Evolutionary conservation across 1,140 invertebrate species (phyloP).

Genomic region (Drosophila nigromelanica): DNA sequence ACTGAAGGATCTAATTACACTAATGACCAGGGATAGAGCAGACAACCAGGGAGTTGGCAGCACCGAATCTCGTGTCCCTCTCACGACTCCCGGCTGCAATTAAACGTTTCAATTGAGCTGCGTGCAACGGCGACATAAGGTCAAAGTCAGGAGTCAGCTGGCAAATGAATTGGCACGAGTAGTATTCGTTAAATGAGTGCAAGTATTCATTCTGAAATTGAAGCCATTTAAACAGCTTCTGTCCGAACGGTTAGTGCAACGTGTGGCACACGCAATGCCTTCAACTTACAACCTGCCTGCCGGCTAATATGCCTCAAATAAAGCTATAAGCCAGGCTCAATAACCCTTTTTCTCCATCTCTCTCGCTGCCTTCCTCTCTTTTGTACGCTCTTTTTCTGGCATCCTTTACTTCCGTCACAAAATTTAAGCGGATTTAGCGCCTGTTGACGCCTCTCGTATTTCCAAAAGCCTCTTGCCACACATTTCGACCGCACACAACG

Average conservation of each 20-base stretch:
- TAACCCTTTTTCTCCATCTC: background rate
- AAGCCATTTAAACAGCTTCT: constrained; percentile 70
- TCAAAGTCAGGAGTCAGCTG: constrained; percentile 75
- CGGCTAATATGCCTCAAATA: constrained; percentile 4
- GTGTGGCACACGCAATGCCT: constrained; percentile 38
- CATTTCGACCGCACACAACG: constrained; percentile 47
- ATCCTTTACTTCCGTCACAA: constrained; percentile 48
- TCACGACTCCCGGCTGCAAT: constrained; percentile 56
- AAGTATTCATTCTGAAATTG: constrained; percentile 65
- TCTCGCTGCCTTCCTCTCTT: background rate
- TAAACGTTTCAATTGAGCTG: constrained; percentile 80
- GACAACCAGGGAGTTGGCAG: background rate
- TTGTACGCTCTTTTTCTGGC: background rate
- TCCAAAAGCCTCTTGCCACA: constrained; percentile 62
- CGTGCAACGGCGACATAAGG: constrained; percentile 82
- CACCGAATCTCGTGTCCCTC: background rate
- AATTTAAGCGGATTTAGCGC: constrained; percentile 80
- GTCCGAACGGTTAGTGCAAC: constrained; percentile 15
- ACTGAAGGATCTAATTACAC: constrained; percentile 81
- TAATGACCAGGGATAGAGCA: constrained; percentile 62
- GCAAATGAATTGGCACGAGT: constrained; percentile 75
- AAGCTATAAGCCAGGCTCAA: constrained; percentile 19
- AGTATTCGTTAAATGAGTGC: constrained; percentile 32
- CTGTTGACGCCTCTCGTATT: constrained; percentile 83
- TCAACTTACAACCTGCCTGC: constrained; percentile 4